Conservation (phyloP, 2,113 vertebrate species). For the Anguilla japonica region DNA sequence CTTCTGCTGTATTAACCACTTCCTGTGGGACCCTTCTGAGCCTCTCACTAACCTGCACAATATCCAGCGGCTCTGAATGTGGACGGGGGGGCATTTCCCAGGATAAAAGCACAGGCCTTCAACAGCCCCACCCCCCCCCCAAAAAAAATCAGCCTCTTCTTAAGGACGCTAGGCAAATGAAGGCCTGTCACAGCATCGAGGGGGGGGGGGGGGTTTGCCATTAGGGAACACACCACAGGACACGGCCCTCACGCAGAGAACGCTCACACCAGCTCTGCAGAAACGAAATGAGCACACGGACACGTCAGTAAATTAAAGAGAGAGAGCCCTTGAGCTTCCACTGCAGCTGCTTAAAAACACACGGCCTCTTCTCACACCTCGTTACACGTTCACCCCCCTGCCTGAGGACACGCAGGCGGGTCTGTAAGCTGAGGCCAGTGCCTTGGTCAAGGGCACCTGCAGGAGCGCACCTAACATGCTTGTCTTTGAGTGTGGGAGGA, state of each 20-base stretch:
- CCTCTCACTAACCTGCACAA: no score
- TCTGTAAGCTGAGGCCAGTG: no score
- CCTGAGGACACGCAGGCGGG: not conserved
- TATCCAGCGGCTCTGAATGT: no score
- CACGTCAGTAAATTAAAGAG: no score
- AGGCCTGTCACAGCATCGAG: not conserved
- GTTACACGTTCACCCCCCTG: constrained; percentile 30
- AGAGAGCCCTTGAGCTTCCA: not conserved
- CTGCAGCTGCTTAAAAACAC: constrained; percentile 4
- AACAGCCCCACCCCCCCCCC: not conserved
- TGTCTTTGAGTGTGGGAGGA: no score
- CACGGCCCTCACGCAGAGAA: not conserved
- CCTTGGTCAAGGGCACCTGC: no score
- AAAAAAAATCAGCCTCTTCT: not conserved
- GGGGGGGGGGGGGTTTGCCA: no score
- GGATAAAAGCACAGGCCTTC: no score
- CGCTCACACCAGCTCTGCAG: not conserved
- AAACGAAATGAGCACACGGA: not conserved
- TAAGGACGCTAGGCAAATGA: not conserved
- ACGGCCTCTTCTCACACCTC: constrained; percentile 5
- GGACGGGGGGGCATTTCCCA: no score
- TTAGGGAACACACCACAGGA: not conserved
- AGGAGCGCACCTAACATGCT: no score
- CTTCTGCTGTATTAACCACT: no score
- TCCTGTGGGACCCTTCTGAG: no score